Conservation (phyloP, 2,113 vertebrate species). For the Condylura cristata region DNA sequence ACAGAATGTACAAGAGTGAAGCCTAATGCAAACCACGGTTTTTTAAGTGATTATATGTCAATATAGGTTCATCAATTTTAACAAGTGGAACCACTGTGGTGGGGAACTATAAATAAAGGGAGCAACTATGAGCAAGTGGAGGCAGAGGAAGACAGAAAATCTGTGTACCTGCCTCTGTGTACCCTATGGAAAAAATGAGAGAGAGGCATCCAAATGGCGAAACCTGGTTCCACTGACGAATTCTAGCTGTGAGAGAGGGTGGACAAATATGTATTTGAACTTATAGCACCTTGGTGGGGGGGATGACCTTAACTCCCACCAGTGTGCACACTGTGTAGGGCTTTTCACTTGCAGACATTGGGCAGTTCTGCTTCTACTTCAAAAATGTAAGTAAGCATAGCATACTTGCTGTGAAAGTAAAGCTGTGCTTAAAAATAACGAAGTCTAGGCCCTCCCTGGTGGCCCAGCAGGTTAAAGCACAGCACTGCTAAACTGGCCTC, state of each 20-base stretch:
- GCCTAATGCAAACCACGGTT: neutral
- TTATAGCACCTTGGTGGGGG: neutral
- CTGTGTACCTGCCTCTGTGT: neutral
- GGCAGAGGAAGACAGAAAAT: neutral
- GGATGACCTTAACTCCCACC: neutral
- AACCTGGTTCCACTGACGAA: neutral
- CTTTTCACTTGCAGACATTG: neutral
- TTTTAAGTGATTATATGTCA: neutral
- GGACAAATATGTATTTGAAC: neutral
- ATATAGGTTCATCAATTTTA: neutral
- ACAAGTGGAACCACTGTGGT: neutral
- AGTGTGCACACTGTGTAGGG: rapidly evolving
- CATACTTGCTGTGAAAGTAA: neutral
- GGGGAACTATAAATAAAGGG: neutral
- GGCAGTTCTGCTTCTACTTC: neutral
- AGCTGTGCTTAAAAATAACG: neutral
- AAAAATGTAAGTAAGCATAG: neutral
- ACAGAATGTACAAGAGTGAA: neutral
- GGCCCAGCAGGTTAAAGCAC: too few relatives aligned
- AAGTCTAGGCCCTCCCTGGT: too few relatives aligned
- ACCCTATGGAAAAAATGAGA: neutral
- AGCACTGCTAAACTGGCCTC: too few relatives aligned
- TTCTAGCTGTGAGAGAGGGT: neutral
- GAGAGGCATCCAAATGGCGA: neutral
- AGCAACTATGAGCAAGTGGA: neutral